Base-by-base conservation (phyloP, 1,140 invertebrate genomes). In the Popillia japonica region DNA sequence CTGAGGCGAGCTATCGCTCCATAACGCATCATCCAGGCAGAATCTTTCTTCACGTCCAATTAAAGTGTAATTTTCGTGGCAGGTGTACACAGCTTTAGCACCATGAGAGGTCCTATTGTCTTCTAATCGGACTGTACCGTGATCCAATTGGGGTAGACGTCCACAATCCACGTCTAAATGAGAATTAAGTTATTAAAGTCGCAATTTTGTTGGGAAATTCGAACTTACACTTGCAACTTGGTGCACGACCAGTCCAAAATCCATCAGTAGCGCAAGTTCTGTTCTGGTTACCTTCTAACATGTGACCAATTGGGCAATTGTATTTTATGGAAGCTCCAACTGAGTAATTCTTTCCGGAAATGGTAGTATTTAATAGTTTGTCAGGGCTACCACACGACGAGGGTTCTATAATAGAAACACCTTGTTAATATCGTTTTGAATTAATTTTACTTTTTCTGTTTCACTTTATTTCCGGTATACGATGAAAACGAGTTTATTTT, bases 361-460 rank as follows among this genome's bases (percentile, higher is more conserved):
- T 92, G 0, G 94, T 96, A 2, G 95, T 96, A 84, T 96, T 96
- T 79, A 94, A 89, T 23, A 91, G 88, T 82, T 94, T 94, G 83
- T 97, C 95, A 0, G 96, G 95, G 86, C 93, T 96, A 11, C 96
- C 96, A 84, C 96, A 98, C 0, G 91, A 90, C 2, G 93, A 90
- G 6, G 96, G 95, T 79, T 90, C 95, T 96, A 85, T n/a, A 87
- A 87, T 2, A 3, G 11, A 48, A 6, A 6, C 10, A 42, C 6
- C 10, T 10, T 10, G 41, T 42, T 6, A 42, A 42, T 6, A 42
- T 42, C 41, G 41, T 42, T 10, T 42, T 10, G 41, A 42, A 42
- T 42, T 42, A 10, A 6, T 42, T 42, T 6, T 42, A 42, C 10
- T 42, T 42, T 42, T 42, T 6, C 10, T 42, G 10, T 42, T 6